phyloP scores from a whole-genome alignment of 1,140 invertebrate species.

The Pogonus chalceus region DNA sequence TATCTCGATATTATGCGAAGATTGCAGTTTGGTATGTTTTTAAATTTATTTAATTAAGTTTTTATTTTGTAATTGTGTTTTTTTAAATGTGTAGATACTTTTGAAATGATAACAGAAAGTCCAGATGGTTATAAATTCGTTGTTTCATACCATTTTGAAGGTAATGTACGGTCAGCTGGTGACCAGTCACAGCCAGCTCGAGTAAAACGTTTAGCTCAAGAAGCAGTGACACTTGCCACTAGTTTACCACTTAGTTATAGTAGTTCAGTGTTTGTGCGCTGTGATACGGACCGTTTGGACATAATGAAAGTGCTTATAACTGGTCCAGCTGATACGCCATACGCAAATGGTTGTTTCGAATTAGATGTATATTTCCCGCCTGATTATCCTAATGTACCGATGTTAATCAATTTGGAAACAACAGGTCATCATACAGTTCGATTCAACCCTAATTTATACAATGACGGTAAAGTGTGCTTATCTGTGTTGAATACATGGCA shows the following conservation, averaged over 20 bases:
- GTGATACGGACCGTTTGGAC: slow-evolving; percentile 86
- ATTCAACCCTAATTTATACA: slow-evolving; percentile 96
- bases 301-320: slow-evolving; percentile 95
- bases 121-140: slow-evolving; percentile 68
- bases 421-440: slow-evolving; percentile 87
- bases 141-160: slow-evolving; percentile 86
- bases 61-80: not conserved
- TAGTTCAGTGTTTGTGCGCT: slow-evolving; percentile 91
- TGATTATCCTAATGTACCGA: slow-evolving; percentile 72
- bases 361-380: slow-evolving; percentile 87
- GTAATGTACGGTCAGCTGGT: slow-evolving; percentile 74
- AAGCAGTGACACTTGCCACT: slow-evolving; percentile 90
- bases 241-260: slow-evolving; percentile 87
- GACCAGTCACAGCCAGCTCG: slow-evolving; percentile 75
- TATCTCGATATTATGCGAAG: slow-evolving; percentile 81
- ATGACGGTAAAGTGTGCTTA: slow-evolving; percentile 94
- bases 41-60: slow-evolving; percentile 6
- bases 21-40: slow-evolving; percentile 70
- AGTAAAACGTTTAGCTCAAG: slow-evolving; percentile 88
- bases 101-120: slow-evolving; percentile 80
- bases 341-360: slow-evolving; percentile 82
- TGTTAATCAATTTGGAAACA: slow-evolving; percentile 88
- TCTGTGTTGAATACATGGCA: slow-evolving; percentile 97
- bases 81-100: slow-evolving; percentile 56
- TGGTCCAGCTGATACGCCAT: slow-evolving; percentile 79